phyloP scores from a whole-genome alignment of 2,113 vertebrate genomes.

The Leucoraja erinaceus region DNA sequence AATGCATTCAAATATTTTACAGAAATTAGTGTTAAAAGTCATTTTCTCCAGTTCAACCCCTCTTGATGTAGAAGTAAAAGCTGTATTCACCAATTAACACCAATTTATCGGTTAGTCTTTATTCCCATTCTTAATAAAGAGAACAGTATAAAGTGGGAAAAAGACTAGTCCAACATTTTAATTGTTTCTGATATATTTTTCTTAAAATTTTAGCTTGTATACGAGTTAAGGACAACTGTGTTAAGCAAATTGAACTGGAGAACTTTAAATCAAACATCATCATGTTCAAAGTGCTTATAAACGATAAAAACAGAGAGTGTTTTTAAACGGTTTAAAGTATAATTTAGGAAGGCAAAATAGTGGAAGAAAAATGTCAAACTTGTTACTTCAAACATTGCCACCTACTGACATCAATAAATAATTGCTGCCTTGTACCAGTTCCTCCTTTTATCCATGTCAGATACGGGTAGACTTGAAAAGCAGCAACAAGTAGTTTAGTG shows the following conservation, averaged over 20 bases:
- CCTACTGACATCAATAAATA: neutral
- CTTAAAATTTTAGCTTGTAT: neutral
- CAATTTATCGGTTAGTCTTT: neutral
- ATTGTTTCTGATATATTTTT: neutral
- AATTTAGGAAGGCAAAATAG: neutral
- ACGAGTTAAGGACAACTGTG: neutral
- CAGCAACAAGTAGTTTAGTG: neutral
- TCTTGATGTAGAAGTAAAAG: neutral
- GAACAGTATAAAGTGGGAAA: neutral
- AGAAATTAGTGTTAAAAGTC: neutral
- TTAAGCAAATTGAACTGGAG: neutral
- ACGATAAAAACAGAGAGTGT: neutral
- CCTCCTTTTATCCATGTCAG: neutral
- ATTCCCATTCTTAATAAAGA: neutral
- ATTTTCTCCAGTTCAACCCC: neutral
- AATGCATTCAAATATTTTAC: neutral
- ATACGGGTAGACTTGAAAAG: neutral
- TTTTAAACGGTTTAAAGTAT: neutral
- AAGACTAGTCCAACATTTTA: neutral
- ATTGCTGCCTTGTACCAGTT: neutral
- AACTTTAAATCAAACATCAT: neutral
- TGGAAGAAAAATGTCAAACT: neutral
- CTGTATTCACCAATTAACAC: neutral
- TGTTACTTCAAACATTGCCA: neutral
- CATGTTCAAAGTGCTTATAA: neutral